Evolutionary conservation across 1,140 invertebrate species (phyloP), one percentile per base, ranked within the genome.

Genomic region (Pogonognathellus flavescens): DNA sequence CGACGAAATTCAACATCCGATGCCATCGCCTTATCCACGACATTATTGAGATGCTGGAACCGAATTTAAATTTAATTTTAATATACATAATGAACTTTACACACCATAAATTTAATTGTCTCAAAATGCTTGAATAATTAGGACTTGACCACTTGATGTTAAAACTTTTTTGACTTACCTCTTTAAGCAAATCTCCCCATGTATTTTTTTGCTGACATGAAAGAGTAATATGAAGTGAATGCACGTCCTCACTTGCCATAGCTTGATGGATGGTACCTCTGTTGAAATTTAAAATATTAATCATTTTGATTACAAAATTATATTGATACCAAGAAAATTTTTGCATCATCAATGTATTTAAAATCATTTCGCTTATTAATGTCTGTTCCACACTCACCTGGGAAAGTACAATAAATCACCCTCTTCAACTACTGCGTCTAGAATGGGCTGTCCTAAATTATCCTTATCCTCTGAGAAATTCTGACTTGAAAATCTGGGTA

Each of bases 231-330:
- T 99, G 98, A 1, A 99, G 92, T 16, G 97, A 99, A 91, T 99
- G 96, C 6, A 93, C 91, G 66, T 94, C 93, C 52, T 91, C 91
- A 83, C 94, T 91, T 16, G 96, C 95, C 82, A 93, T 90, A 4
- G 94, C 97, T 92, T 98, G 97, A 92, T 99, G 98, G 86, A 99
- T 98, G 50, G 94, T 95, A 10, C 98, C 98, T 72, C 98, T 92
- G 14, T 97, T 97, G 89, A n/a, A n/a, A n/a, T 6, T 9, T 80
- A 60, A 83, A 72, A 72, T 50, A 82, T 52, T 9, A 25, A 18
- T n/a, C 1, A 20, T 1, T 18, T 3, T n/a, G 59, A 62, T 1
- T n/a, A 2, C n/a, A 16, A 55, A 14, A 14, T 55, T 16, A 14
- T 55, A 16, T 14, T 14, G 2, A 55, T 9, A 16, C 8, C 2